Conservation (phyloP, 2,797 vertebrate species). For the Gila robusta region DNA sequence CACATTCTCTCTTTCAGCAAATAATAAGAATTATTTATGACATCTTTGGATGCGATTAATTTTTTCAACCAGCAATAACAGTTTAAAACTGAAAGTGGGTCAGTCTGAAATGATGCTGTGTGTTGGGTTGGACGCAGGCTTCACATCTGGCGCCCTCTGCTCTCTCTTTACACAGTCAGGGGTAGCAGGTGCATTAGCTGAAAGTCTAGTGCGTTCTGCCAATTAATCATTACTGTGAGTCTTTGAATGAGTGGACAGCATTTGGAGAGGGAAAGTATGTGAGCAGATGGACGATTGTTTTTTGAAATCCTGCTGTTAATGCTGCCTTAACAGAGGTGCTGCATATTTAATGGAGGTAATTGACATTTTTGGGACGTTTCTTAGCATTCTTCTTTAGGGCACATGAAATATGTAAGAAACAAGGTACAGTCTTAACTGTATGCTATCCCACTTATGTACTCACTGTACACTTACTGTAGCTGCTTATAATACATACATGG, state of each 20-base stretch:
- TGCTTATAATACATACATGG: neutral
- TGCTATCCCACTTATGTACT: neutral
- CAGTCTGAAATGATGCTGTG: neutral
- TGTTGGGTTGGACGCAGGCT: neutral
- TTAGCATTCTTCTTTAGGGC: neutral
- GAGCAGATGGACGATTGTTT: conserved; percentile 44
- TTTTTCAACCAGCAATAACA: conserved; percentile 16
- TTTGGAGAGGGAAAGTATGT: conserved; percentile 22
- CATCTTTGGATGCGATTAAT: neutral
- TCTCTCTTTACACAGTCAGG: conserved; percentile 60
- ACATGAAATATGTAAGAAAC: neutral
- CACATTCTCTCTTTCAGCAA: neutral
- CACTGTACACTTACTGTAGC: neutral
- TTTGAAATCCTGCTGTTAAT: conserved; percentile 15
- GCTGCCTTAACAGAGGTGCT: neutral
- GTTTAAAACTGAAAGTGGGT: conserved; percentile 36
- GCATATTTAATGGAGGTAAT: conserved; percentile 14
- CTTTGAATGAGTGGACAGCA: conserved; percentile 59
- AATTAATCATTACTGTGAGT: conserved; percentile 68
- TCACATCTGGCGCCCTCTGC: conserved; percentile 44
- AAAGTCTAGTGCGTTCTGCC: conserved; percentile 63
- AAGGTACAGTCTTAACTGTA: neutral
- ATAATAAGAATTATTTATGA: conserved; percentile 18
- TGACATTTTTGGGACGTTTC: conserved; percentile 6
- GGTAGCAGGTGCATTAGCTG: conserved; percentile 70